Evolutionary conservation across 2,888 invertebrate species (phyloP), one percentile per base, ranked within the genome.

Genomic region (Heterodera filipjevi): DNA sequence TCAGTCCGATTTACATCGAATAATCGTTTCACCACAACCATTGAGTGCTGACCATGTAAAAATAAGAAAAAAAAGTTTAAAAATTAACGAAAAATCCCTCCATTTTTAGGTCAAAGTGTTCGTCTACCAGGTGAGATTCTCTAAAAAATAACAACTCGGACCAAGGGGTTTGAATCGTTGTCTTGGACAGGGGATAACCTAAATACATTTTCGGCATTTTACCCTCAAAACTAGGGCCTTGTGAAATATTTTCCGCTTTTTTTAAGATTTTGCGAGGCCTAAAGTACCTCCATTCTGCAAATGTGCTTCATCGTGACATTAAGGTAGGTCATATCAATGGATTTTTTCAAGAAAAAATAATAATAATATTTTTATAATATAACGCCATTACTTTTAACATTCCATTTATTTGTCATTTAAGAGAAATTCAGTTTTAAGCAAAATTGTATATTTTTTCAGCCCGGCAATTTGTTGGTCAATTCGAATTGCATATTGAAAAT

Each of bases 1-100:
- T 95, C 99, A 99, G 92, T 97, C 96, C 91, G 99, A 99, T 93
- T 93, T 99, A 89, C 99, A 99, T 92, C 98, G 98, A 93, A 99
- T 99, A 91, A 99, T 99, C 91, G 98, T 99, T 89, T 98, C 98
- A 87, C 97, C 97, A 85, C 99, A 99, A 91, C 96, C 96, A 89
- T 93, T 99, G 87, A 96, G 97, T 89, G 93, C 96, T 85, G 99
- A 99, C 92, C 68, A 68, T 68, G 75, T 75, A 75, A 46, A 46
- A 46, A 3, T 30, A 3, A 32, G 0, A 16, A 30, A 49, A 71
- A 14, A n/a, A 27, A n/a, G 14, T 74, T 16, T 74, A 49, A 39
- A 32, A 64, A 64, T 22, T 44, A 19, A 53, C 16, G 27, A 33
- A 5, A 35, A 19, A 30, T 14, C 53, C 30, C 14, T 32, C 5